phyloP scores from a whole-genome alignment of 2,888 invertebrate species.

The Physocephala rufipes region DNA sequence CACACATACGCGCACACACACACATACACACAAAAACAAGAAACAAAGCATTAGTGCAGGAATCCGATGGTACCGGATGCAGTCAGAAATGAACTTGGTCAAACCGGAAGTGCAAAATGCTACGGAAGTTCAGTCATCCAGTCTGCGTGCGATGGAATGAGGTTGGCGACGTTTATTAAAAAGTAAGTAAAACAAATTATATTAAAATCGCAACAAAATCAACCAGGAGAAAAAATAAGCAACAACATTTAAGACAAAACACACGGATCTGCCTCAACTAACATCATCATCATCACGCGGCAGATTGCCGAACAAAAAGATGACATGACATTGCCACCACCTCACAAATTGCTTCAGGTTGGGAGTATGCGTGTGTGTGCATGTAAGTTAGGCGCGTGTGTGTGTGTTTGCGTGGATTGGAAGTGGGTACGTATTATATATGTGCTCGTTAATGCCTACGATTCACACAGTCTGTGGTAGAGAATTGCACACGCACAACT shows the following conservation, averaged over 20 bases:
- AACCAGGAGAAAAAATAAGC: not conserved
- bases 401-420: not conserved
- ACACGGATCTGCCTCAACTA: not conserved
- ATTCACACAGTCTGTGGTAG: too few relatives aligned
- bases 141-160: not conserved
- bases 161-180: not conserved
- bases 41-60: not conserved
- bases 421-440: not conserved
- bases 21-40: too few relatives aligned
- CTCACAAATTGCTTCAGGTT: too few relatives aligned
- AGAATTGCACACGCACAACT: too few relatives aligned
- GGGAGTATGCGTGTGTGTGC: not conserved
- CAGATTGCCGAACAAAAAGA: conserved; percentile 11
- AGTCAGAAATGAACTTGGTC: not conserved
- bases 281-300: not conserved
- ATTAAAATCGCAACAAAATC: not conserved
- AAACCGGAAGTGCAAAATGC: conserved; percentile 7
- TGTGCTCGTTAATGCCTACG: not conserved
- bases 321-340: not conserved
- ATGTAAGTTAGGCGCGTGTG: not conserved
- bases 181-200: not conserved
- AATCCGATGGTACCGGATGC: not conserved
- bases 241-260: not conserved
- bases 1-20: too few relatives aligned
- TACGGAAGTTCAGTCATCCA: not conserved